phyloP scores from a whole-genome alignment of 1,140 invertebrate genomes.

The Leguminivora glycinivorella region DNA sequence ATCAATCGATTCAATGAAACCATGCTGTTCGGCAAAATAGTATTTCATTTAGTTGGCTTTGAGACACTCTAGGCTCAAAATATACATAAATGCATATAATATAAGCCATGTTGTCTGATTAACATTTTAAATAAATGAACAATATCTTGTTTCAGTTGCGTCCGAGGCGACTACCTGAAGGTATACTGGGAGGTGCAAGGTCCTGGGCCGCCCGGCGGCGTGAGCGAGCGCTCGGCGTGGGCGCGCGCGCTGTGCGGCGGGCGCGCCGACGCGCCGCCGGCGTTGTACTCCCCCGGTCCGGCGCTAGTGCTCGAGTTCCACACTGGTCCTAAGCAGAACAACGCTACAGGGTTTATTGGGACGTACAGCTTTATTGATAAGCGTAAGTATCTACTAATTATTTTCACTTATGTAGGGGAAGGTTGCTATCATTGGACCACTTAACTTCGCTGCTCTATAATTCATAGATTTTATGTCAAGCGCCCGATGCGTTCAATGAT shows the following conservation, averaged over 20 bases:
- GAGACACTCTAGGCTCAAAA: too few relatives aligned
- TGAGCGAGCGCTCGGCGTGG: slow-evolving; percentile 90
- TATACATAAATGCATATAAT: not conserved
- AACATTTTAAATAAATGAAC: too few relatives aligned
- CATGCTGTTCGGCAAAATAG: too few relatives aligned
- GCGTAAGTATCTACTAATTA: too few relatives aligned
- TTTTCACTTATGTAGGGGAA: too few relatives aligned
- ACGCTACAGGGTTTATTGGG: slow-evolving; percentile 88
- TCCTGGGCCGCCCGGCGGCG: slow-evolving; percentile 81
- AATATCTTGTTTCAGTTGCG: slow-evolving; percentile 82
- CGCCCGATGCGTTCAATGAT: too few relatives aligned
- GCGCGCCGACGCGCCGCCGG: slow-evolving; percentile 84
- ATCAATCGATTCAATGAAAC: too few relatives aligned
- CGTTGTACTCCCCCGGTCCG: slow-evolving; percentile 89
- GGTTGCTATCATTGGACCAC: too few relatives aligned
- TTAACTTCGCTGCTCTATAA: too few relatives aligned
- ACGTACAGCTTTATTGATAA: slow-evolving; percentile 90
- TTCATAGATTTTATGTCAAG: too few relatives aligned
- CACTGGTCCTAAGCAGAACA: slow-evolving; percentile 78
- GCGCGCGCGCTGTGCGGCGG: slow-evolving; percentile 88
- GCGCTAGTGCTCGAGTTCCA: slow-evolving; percentile 92
- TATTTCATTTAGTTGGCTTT: too few relatives aligned
- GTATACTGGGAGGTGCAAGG: slow-evolving; percentile 82
- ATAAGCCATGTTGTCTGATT: not conserved
- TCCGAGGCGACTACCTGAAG: slow-evolving; percentile 88